Percentiles rank a stretch among this genome's conserved stretches.
These are phyloP conservation scores for Rhinella marina DNA, from an alignment of 2,797 vertebrate genomes.

Conservation along the genomic window DNA sequence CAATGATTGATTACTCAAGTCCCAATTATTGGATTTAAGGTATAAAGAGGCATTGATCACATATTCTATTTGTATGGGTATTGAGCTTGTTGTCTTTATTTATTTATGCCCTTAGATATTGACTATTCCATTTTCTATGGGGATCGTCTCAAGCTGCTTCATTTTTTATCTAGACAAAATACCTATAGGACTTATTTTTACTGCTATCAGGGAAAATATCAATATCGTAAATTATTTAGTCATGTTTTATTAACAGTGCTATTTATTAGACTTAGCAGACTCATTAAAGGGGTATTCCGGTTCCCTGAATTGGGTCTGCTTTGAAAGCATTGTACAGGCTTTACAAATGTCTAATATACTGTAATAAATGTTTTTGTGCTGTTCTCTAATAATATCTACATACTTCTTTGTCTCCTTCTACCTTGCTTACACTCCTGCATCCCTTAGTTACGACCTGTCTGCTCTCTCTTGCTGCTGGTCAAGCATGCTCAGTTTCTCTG, in stretches of 20 bases:
- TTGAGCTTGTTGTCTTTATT: slow-evolving; percentile 34
- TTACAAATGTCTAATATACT: too few species aligned
- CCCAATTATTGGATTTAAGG: slow-evolving; percentile 20
- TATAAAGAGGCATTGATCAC: slow-evolving; percentile 47
- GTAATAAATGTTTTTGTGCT: too few species aligned
- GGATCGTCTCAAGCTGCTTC: slow-evolving; percentile 15
- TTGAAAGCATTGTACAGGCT: too few species aligned
- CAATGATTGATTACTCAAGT: slow-evolving; percentile 10
- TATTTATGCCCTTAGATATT: slow-evolving; percentile 35
- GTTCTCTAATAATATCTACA: too few species aligned
- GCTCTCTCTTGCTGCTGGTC: too few species aligned
- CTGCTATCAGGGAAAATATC: slow-evolving; percentile 20
- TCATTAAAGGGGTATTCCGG: not conserved
- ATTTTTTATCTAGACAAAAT: slow-evolving; percentile 42
- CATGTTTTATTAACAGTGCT: not conserved
- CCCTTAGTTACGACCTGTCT: too few species aligned
- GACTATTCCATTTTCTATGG: slow-evolving; percentile 23
- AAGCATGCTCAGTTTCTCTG: too few species aligned
- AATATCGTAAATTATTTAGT: slow-evolving; percentile 30
- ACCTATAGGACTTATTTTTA: slow-evolving; percentile 20
- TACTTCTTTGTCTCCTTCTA: too few species aligned
- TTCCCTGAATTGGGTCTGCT: too few species aligned
- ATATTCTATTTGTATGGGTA: slow-evolving; percentile 51
- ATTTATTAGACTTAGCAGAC: slow-evolving; percentile 23
- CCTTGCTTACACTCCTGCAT: too few species aligned